Base-by-base conservation (phyloP, 2,113 vertebrate genomes). In the Equus przewalskii region DNA sequence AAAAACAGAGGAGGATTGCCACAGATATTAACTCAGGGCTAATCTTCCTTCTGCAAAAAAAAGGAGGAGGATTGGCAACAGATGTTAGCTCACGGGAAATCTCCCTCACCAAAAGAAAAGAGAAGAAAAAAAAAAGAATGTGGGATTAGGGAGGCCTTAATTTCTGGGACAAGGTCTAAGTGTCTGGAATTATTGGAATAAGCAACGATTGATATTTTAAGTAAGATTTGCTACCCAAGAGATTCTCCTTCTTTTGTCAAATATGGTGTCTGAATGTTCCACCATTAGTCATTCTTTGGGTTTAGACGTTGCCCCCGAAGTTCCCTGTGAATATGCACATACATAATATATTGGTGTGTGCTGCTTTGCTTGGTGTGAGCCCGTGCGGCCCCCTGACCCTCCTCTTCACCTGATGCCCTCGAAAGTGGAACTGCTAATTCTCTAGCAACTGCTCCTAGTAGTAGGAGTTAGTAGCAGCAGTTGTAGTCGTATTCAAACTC, bases 381-480 rank as follows among this genome's bases (percentile, higher is more conserved):
- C 18, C 51, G 0, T 49, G 10, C 5, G 36, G 3, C 1, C 22
- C 19, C 0, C 5, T 6, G 7, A 22, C 21, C 30, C n/a, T 19
- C 33, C 13, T 64, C 15, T 88, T 70, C 36, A 2, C 33, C 14
- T 49, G n/a, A 36, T 21, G 21, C 22, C 16, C 11, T 96, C 19
- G 49, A 36, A 70, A 96, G 70, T 41, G 33, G 7, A 85, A 72
- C 15, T 62, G 46, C 3, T 26, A 36, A 44, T 94, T 94, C 4
- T 85, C 28, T 76, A 41, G 0, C 46, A 80, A 79, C 12, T 86
- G 14, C 26, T 69, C 22, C 13, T 80, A 14, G 6, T 54, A 44
- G 5, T 2, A 78, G 18, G 13, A 26, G 5, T 30, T 41, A 44
- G 26, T 36, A 49, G 12, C 44, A 76, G 10, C 15, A 67, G 3